Evolutionary conservation across 2,888 invertebrate species (phyloP), one percentile per base, ranked within the genome.

Genomic region (Formica aserva): DNA sequence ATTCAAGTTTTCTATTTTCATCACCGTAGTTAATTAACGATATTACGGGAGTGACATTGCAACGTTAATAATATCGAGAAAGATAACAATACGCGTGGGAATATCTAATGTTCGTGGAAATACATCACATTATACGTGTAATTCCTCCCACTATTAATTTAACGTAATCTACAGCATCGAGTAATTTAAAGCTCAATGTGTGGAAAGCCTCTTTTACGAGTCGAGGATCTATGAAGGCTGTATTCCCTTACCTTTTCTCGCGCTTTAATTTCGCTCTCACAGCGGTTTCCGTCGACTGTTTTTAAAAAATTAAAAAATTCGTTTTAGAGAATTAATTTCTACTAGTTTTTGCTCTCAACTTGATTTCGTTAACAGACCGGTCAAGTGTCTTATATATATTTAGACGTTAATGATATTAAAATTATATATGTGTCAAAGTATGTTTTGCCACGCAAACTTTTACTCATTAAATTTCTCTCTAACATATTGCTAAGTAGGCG

Each of bases 401-500:
- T 77, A 81, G 71, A 85, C 75, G 75, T 86, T 88, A 85, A 87
- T 84, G 84, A 85, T 88, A 84, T 90, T 88, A 90, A 90, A 90
- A 88, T 87, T 55, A 80, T 29, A 18, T 41, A 55, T 22, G 22
- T 41, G 38, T 26, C 26, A 62, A 15, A 67, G 35, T 69, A 41
- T 35, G 26, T 48, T 74, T 15, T 35, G 15, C 18, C n/a, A 15
- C 18, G 38, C 41, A 11, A 29, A 32, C 18, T 32, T 57, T 57
- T 69, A 57, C 55, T 65, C 15, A 6, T 65, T 38, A 65, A n/a
- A 65, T 22, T 35, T 65, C 15, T 41, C n/a, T 45, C 22, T 62
- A 29, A 45, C n/a, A 13, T 3, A n/a, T 2, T 9, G 32, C 9
- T 52, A 48, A 11, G 35, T n/a, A 26, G 38, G 26, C 52, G 18